A percentile compares a stretch with the other conserved stretches of the same genome.
phyloP scores from a whole-genome alignment of 2,888 invertebrate genomes.

The Parnassius apollo region DNA sequence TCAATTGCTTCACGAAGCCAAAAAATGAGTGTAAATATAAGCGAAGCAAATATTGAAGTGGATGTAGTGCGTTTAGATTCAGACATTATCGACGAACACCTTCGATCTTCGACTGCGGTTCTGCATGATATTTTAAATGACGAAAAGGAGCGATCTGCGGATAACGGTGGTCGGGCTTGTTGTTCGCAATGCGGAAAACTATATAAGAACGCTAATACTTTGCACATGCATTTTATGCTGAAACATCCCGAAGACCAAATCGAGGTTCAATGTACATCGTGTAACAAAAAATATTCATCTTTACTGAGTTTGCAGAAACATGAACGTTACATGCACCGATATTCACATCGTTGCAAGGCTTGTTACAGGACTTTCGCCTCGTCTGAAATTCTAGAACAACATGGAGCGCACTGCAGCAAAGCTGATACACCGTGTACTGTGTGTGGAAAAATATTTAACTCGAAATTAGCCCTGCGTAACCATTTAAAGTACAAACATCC shows the following conservation, averaged over 20 bases:
- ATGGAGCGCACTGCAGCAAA: slow-evolving; percentile 45
- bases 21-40: slow-evolving; percentile 26
- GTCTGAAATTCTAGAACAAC: slow-evolving; percentile 37
- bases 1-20: neutral
- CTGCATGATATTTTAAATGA: slow-evolving; percentile 49
- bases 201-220: slow-evolving; percentile 53
- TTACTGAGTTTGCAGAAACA: slow-evolving; percentile 59
- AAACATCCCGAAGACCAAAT: slow-evolving; percentile 52
- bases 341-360: slow-evolving; percentile 48
- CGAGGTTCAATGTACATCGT: slow-evolving; percentile 46
- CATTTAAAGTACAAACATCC: slow-evolving; percentile 61
- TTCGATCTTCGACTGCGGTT: slow-evolving; percentile 49
- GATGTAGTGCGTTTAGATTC: slow-evolving; percentile 45
- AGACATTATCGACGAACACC: slow-evolving; percentile 48
- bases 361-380: slow-evolving; percentile 55
- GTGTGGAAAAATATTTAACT: slow-evolving; percentile 52
- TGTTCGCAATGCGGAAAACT: slow-evolving; percentile 64
- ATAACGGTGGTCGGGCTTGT: slow-evolving; percentile 57
- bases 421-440: slow-evolving; percentile 43
- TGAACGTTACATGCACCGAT: slow-evolving; percentile 56
- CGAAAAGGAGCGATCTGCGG: slow-evolving; percentile 22
- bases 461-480: slow-evolving; percentile 50
- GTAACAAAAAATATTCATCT: slow-evolving; percentile 60
- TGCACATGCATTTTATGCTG: slow-evolving; percentile 51
- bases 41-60: slow-evolving; percentile 39